Evolutionary conservation across 2,113 vertebrate species (phyloP).

Genomic region (Microcebus griseorufus): DNA sequence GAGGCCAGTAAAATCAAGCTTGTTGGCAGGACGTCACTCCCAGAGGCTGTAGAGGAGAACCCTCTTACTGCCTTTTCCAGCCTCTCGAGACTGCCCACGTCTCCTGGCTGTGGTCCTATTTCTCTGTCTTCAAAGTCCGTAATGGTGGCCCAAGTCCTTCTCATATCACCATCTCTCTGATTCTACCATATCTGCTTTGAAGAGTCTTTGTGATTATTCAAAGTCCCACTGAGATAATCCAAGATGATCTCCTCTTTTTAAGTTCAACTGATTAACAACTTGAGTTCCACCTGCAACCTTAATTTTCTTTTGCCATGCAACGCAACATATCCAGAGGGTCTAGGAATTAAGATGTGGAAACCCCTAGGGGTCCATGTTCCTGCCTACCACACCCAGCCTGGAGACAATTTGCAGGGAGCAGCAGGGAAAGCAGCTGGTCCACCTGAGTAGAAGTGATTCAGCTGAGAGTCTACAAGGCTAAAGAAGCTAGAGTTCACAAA

Average conservation of each 20-base stretch:
- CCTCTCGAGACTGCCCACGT: not conserved
- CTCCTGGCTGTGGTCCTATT: not conserved
- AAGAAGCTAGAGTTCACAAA: too few relatives aligned
- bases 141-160: not conserved
- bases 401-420: not conserved
- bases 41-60: not conserved
- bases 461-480: not conserved
- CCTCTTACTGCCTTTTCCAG: not conserved
- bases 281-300: not conserved
- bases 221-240: too few relatives aligned
- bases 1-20: not conserved
- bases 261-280: not conserved
- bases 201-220: not conserved
- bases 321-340: not conserved
- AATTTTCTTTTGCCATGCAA: not conserved
- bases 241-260: not conserved
- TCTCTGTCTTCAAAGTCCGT: not conserved
- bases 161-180: not conserved
- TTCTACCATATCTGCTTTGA: not conserved
- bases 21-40: not conserved
- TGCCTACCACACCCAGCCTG: not conserved
- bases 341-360: too few relatives aligned
- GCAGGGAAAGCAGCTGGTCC: not conserved
- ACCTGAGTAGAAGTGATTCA: not conserved
- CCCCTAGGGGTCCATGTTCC: not conserved